Percentiles rank a stretch among this genome's conserved stretches.
phyloP scores from a whole-genome alignment of 2,888 invertebrate genomes.

The Agrochola lota region DNA sequence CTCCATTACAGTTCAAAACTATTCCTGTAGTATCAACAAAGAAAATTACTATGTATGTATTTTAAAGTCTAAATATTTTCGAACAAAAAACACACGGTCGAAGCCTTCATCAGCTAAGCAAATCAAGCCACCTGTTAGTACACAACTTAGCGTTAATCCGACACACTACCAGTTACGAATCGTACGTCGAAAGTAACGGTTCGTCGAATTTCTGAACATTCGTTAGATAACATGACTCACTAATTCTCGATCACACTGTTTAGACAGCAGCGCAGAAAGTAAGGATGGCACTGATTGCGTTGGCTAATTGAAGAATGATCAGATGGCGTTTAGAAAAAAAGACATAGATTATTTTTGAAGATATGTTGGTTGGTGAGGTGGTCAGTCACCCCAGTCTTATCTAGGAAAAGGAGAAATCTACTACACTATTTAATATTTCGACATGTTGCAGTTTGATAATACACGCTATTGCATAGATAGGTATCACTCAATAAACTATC shows the following conservation, averaged over 20 bases:
- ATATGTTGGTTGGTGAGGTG: too few species aligned
- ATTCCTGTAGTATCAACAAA: background rate
- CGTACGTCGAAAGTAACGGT: background rate
- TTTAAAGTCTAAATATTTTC: background rate
- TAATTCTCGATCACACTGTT: conserved; percentile 9
- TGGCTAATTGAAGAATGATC: background rate
- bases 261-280: background rate
- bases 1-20: background rate
- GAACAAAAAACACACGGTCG: too few species aligned
- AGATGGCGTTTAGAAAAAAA: background rate
- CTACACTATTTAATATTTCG: too few species aligned
- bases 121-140: background rate
- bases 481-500: too few species aligned
- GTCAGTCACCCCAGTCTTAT: background rate
- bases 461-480: too few species aligned
- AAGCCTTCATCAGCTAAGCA: background rate
- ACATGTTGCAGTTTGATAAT: too few species aligned
- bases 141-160: conserved; percentile 23
- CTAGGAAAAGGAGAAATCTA: background rate
- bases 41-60: background rate
- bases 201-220: conserved; percentile 1
- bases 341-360: background rate
- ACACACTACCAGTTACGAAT: conserved; percentile 3
- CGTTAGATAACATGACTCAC: background rate
- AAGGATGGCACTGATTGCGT: conserved; percentile 7